Percentiles rank a stretch among this genome's conserved stretches.
These are phyloP conservation scores for Holocentrus rufus DNA, from an alignment of 2,797 vertebrate genomes.

Conservation along the genomic window DNA sequence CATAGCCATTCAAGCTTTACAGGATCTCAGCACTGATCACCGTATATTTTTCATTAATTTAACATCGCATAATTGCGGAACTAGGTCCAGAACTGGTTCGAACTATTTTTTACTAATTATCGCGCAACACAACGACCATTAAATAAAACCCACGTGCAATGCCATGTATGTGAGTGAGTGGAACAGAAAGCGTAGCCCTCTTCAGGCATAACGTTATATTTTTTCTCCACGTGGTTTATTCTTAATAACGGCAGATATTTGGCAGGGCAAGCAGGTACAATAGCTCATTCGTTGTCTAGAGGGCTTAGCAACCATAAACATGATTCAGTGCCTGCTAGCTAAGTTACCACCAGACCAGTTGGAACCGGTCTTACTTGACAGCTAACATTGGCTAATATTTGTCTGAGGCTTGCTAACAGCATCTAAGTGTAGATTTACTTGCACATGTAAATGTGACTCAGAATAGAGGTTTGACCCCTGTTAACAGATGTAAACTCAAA, in stretches of 20 bases:
- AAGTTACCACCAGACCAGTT: slow-evolving; percentile 49
- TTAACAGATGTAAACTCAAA: too few species aligned
- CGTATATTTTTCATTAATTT: too few species aligned
- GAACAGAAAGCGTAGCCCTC: background rate
- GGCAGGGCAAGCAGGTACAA: too few species aligned
- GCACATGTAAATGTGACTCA: background rate
- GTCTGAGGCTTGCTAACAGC: background rate
- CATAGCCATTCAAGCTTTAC: too few species aligned
- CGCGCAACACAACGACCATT: slow-evolving; percentile 61
- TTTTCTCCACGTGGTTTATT: too few species aligned
- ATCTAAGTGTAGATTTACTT: background rate
- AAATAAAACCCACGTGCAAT: slow-evolving; percentile 55
- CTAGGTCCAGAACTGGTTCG: slow-evolving; percentile 12
- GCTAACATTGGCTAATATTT: background rate
- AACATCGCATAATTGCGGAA: slow-evolving; percentile 28
- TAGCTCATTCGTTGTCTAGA: background rate
- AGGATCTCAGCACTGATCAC: background rate
- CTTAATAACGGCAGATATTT: too few species aligned
- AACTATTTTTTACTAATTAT: slow-evolving; percentile 14
- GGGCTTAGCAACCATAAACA: slow-evolving; percentile 2
- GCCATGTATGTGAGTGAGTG: background rate
- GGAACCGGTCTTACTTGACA: slow-evolving; percentile 43
- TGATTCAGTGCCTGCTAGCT: slow-evolving; percentile 31
- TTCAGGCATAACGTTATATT: too few species aligned
- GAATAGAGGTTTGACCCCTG: background rate